Base-by-base conservation (phyloP, 2,888 invertebrate genomes). In the Caenorhabditis plicata region DNA sequence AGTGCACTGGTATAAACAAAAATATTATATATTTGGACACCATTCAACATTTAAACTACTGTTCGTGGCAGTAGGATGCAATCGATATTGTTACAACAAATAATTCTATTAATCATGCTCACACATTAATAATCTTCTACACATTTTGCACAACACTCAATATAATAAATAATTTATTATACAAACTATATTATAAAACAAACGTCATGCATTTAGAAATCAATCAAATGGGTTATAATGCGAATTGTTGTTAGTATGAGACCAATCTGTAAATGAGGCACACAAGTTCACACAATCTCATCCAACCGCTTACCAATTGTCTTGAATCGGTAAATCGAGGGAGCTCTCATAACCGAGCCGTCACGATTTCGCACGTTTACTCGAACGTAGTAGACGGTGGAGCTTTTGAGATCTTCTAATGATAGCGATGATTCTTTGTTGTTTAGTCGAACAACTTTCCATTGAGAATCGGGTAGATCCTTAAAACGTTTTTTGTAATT, bases 271-370 rank as follows among this genome's bases (percentile, higher is more conserved):
- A 42, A 60, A 49, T 25, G 15, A 36, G n/a, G 29, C 3, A 38
- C 42, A 36, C n/a, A n/a, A n/a, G n/a, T n/a, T n/a, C n/a, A n/a
- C n/a, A n/a, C n/a, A n/a, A n/a, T n/a, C n/a, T n/a, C n/a, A n/a
- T n/a, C n/a, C n/a, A n/a, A n/a, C n/a, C n/a, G n/a, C 64, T 60
- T 39, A 75, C 75, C 74, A 47, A 73, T 71, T 9, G 79, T 79
- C 36, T 68, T 75, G 64, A 79, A 79, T 40, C 71, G 48, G 51
- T 80, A 79, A 49, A 78, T 54, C 7, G 70, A 54, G 4, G 76
- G 73, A 15, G 75, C 68, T n/a, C 68, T 61, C 8, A 73, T 54
- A n/a, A 74, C 55, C 2, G 65, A 60, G 13, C 79, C 79, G 44
- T 78, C 74, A 20, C 29, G 38, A 26, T 71, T 65, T 11, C 74